These are phyloP conservation scores for Gonatopus flavifemur DNA, from an alignment of 1,140 invertebrate species.

Conservation along the genomic window DNA sequence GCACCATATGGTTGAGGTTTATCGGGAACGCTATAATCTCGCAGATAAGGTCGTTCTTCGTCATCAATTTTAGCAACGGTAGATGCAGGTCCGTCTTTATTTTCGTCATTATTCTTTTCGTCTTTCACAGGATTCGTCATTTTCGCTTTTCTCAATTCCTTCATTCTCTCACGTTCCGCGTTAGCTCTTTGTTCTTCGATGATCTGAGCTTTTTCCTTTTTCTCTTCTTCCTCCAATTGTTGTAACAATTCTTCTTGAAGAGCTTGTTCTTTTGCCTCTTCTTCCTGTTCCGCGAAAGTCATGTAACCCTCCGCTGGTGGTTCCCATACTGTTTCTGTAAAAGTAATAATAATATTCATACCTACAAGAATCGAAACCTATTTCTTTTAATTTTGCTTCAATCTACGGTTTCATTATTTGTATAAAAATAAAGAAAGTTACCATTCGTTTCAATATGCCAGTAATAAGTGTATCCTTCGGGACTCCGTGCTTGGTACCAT, in stretches of 20 bases:
- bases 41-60: constrained; percentile 54
- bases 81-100: constrained; percentile 29
- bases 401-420: neutral
- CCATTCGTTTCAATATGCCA: constrained; percentile 81
- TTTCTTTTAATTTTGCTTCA: neutral
- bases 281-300: constrained; percentile 64
- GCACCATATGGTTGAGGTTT: constrained; percentile 66
- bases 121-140: constrained; percentile 27
- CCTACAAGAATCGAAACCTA: constrained; percentile 4
- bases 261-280: constrained; percentile 46
- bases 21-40: constrained; percentile 52
- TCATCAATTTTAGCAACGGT: too few species aligned
- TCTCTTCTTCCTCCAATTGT: constrained; percentile 58
- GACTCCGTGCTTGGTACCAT: constrained; percentile 73
- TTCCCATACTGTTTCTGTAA: constrained; percentile 66
- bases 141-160: constrained; percentile 53
- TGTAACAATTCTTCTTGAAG: constrained; percentile 58
- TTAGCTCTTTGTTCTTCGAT: constrained; percentile 55
- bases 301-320: constrained; percentile 67
- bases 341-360: constrained; percentile 21
- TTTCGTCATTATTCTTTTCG: constrained; percentile 33
- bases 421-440: constrained; percentile 37
- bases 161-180: constrained; percentile 49
- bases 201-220: constrained; percentile 40
- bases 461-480: constrained; percentile 76